A percentile compares a stretch with the other conserved stretches of the same genome.
These are phyloP conservation scores for Plodia interpunctella DNA, from an alignment of 1,140 invertebrate species.

Conservation along the genomic window DNA sequence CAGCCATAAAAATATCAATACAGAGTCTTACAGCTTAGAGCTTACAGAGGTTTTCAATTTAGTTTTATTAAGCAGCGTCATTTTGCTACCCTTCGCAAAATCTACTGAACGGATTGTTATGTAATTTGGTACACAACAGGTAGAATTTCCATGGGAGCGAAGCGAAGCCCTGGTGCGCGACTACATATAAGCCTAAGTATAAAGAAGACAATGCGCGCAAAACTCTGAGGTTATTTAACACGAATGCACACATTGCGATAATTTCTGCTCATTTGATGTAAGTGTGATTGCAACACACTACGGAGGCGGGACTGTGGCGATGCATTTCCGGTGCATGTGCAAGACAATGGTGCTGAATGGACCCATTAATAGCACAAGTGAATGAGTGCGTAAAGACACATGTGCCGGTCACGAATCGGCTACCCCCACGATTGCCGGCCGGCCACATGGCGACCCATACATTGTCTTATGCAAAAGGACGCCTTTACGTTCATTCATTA, in stretches of 20 bases:
- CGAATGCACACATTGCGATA: conserved; percentile 25
- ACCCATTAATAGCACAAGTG: conserved; percentile 68
- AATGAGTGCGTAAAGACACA: conserved; percentile 68
- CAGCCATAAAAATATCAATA: too few species aligned
- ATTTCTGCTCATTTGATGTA: conserved; percentile 64
- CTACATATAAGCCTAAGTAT: too few species aligned
- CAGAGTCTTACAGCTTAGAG: too few species aligned
- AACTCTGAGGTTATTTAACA: too few species aligned
- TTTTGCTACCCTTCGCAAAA: too few species aligned
- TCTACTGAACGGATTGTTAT: too few species aligned
- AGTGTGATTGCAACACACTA: conserved; percentile 6
- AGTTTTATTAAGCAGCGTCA: too few species aligned
- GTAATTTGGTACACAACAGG: too few species aligned
- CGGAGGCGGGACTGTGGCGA: conserved; percentile 31
- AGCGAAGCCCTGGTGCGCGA: too few species aligned
- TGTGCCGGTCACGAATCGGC: conserved; percentile 44
- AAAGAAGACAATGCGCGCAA: too few species aligned
- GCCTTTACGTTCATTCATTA: conserved; percentile 43
- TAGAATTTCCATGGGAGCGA: too few species aligned
- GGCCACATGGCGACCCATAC: conserved; percentile 44
- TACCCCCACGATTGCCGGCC: conserved; percentile 41
- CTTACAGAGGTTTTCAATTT: too few species aligned
- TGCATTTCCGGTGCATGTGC: conserved; percentile 68
- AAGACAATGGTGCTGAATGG: conserved; percentile 69
- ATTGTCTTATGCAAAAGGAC: conserved; percentile 66